A percentile compares a stretch with the other conserved stretches of the same genome.
Evolutionary conservation across 2,797 vertebrate species (phyloP).

Genomic region (Rhabdophis nuchalis): DNA sequence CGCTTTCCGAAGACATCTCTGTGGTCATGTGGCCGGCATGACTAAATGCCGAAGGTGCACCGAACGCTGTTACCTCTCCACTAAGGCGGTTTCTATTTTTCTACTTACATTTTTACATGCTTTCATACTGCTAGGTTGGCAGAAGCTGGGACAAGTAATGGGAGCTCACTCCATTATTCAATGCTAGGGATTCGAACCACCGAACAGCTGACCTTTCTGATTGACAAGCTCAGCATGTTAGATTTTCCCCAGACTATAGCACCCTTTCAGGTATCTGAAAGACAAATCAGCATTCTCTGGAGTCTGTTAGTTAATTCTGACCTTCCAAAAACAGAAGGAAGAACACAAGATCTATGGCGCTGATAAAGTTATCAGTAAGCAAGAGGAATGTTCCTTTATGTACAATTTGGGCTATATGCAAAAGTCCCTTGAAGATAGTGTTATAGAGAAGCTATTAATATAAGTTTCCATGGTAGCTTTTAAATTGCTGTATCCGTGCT

Average conservation of each 20-base stretch:
- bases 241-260: not conserved
- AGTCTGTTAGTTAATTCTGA: not conserved
- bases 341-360: conserved; percentile 32
- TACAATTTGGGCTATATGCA: conserved; percentile 38
- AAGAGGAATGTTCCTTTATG: conserved; percentile 11
- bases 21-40: too few species aligned
- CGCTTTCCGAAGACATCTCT: too few species aligned
- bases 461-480: conserved; percentile 35
- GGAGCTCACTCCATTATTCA: too few species aligned
- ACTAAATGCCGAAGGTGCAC: too few species aligned
- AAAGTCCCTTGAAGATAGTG: conserved; percentile 19
- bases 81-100: too few species aligned
- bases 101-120: too few species aligned
- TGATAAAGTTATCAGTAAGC: conserved; percentile 44
- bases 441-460: conserved; percentile 25
- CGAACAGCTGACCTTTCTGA: too few species aligned
- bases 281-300: not conserved
- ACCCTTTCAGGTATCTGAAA: not conserved
- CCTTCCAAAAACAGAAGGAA: conserved; percentile 7
- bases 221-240: too few species aligned
- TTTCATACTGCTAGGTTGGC: too few species aligned
- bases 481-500: not conserved
- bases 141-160: too few species aligned
- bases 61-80: too few species aligned
- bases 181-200: too few species aligned